These are phyloP conservation scores for Calcarius lapponicus DNA, from an alignment of 2,797 vertebrate genomes.

Conservation along the genomic window DNA sequence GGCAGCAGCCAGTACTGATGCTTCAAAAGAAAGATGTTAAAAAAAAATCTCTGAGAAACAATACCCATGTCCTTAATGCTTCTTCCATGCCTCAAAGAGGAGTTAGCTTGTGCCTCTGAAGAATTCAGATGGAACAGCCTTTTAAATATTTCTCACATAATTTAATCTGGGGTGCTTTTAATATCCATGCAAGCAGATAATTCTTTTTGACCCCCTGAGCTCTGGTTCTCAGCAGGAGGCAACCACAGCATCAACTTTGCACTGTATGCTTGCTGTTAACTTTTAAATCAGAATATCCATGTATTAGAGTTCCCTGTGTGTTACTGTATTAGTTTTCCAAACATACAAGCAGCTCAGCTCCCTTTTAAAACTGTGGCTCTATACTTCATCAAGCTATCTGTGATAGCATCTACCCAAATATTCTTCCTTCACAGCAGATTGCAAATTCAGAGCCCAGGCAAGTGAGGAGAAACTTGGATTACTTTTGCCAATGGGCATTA, in stretches of 20 bases:
- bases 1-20: too few species aligned
- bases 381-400: background rate
- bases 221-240: background rate
- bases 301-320: background rate
- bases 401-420: background rate
- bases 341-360: background rate
- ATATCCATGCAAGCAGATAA: background rate
- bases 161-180: background rate
- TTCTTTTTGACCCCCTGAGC: background rate
- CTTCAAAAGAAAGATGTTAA: too few species aligned
- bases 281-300: background rate
- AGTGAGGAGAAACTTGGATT: background rate
- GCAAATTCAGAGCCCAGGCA: background rate
- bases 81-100: background rate
- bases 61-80: background rate
- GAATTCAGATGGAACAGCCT: background rate
- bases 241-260: background rate
- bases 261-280: background rate
- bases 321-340: background rate
- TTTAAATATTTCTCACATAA: background rate
- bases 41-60: background rate
- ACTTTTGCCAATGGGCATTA: background rate
- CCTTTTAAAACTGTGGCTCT: background rate
- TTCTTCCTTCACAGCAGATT: background rate
- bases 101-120: background rate